Evolutionary conservation across 23 tunicate genomes (phyloP), one percentile per base, ranked within the genome.

Genomic region (Ascidia mentula): DNA sequence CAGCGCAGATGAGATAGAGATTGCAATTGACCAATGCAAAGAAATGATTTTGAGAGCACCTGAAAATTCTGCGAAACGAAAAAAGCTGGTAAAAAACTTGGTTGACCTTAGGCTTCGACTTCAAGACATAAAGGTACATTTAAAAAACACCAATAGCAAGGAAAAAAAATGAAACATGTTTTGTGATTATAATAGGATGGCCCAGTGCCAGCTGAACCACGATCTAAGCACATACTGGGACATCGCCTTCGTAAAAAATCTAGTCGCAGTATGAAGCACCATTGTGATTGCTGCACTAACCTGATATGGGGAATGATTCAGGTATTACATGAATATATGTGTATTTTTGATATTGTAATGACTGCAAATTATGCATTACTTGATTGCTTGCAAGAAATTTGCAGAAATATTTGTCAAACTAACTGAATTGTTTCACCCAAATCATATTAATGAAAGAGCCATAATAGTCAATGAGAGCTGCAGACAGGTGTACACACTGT

Each of bases 221-320:
- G 74, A 13, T 15, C 76, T 12, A 90, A 90, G 69, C 45, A 53
- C 31, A 77, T 85, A 45, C 73, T 85, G 18, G 83, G 88, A 22
- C 97, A 91, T 40, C 83, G 73, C 39, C 65, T 91, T 6, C 40
- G 74, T 59, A 86, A 86, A 73, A 59, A 60, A 37, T 39, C 72
- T n/a, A 86, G 73, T 69, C 59, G 69, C 12, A 86, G 79, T 26
- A 75, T 86, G 38, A 92, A 92, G 45, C 9, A 80, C 61, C 79
- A 81, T 39, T 92, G 97, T 87, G 97, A 92, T 87, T 87, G 88
- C 40, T 92, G 97, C 76, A 92, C 73, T 79, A 82, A 77, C 34
- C 79, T 89, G 9, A 85, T 92, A 18, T 92, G 92, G 92, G 87
- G 97, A 38, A 40, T 92, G 61, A 0, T 92, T 65, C 97, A 83